phyloP scores from a whole-genome alignment of 2,113 vertebrate genomes.

The Caretta caretta region DNA sequence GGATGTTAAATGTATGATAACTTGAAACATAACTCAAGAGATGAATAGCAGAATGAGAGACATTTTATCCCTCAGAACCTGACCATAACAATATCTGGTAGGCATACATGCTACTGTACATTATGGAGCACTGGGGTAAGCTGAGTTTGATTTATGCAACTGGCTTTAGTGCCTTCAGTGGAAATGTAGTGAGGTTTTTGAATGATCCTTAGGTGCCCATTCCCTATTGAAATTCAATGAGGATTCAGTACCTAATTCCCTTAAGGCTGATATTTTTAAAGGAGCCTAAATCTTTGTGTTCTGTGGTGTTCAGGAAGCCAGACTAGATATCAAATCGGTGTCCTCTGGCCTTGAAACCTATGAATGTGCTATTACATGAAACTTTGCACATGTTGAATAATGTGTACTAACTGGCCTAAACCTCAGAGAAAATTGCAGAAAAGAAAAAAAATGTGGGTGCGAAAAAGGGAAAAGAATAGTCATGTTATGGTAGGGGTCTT shows the following conservation, averaged over 20 bases:
- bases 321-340: neutral
- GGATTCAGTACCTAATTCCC: neutral
- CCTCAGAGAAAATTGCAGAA: neutral
- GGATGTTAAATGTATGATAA: neutral
- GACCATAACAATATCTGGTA: neutral
- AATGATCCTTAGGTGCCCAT: neutral
- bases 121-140: neutral
- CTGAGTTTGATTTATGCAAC: neutral
- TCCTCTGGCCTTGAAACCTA: neutral
- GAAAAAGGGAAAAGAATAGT: neutral
- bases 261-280: neutral
- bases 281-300: neutral
- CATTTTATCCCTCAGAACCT: neutral
- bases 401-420: fast-evolving
- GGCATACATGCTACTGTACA: neutral
- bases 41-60: neutral
- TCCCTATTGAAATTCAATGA: neutral
- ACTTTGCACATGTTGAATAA: neutral
- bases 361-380: neutral
- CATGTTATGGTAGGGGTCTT: no score
- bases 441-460: neutral
- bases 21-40: neutral
- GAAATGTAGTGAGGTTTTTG: neutral
- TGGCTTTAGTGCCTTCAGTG: neutral
- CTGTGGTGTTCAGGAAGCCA: neutral